phyloP scores from a whole-genome alignment of 2,113 vertebrate genomes.

The Diadophis punctatus region DNA sequence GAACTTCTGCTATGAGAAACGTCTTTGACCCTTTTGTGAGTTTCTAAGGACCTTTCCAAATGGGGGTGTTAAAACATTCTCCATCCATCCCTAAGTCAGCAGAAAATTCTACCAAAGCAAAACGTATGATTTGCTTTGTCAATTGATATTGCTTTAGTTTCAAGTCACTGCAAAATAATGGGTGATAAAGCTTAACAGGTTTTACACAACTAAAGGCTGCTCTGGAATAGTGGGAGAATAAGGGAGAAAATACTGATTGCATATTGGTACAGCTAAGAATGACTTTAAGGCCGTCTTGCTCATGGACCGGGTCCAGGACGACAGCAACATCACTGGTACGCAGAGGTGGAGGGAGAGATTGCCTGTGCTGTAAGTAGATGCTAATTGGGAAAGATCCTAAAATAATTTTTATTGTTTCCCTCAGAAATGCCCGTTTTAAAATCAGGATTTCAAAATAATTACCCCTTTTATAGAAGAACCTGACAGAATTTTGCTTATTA shows the following conservation, averaged over 20 bases:
- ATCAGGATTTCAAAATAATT: background rate
- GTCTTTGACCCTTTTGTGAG: background rate
- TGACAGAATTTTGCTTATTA: background rate
- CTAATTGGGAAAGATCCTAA: background rate
- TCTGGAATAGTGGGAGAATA: background rate
- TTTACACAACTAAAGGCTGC: background rate
- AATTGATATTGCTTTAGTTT: background rate
- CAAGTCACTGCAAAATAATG: background rate
- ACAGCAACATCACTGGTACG: background rate
- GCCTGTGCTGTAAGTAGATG: background rate
- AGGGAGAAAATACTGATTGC: background rate
- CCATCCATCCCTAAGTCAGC: background rate
- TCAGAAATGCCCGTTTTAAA: background rate
- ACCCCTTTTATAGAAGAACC: background rate
- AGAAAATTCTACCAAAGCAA: background rate
- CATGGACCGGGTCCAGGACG: background rate
- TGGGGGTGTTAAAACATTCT: background rate
- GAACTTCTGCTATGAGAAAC: background rate
- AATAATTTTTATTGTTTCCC: background rate
- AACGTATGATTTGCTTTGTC: background rate
- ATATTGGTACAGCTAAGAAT: background rate
- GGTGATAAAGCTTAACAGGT: background rate
- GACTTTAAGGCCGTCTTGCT: background rate
- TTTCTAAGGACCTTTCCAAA: background rate
- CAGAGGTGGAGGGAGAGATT: background rate